phyloP scores from a whole-genome alignment of 2,797 vertebrate species.

The Anableps anableps region DNA sequence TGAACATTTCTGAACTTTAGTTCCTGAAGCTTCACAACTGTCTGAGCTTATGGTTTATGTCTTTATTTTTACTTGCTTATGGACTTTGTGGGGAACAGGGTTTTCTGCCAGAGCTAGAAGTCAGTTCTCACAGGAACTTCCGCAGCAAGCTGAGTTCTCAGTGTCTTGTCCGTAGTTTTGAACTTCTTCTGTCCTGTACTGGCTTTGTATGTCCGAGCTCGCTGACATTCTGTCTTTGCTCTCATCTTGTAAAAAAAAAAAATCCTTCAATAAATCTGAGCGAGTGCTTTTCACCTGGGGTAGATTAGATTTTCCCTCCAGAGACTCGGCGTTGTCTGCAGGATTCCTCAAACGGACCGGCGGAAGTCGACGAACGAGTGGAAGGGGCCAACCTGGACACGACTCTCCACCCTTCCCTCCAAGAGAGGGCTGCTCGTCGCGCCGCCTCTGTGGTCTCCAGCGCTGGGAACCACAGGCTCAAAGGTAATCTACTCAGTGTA shows the following conservation, averaged over 20 bases:
- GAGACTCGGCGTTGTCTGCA: neutral
- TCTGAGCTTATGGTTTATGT: no score
- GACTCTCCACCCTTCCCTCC: neutral
- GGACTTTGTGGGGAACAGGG: no score
- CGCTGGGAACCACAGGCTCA: neutral
- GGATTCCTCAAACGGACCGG: neutral
- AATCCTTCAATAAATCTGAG: neutral
- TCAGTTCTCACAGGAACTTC: no score
- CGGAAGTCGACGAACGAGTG: neutral
- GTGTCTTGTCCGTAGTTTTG: no score
- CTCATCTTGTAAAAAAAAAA: neutral
- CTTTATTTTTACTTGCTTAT: no score
- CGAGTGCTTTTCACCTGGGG: neutral
- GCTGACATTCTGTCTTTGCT: no score
- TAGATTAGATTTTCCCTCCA: neutral
- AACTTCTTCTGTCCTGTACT: no score
- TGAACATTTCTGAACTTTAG: no score
- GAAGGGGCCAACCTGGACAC: neutral
- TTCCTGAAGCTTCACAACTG: no score
- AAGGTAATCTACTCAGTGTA: neutral
- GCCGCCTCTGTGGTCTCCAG: neutral
- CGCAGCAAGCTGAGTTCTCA: no score
- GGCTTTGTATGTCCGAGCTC: no score
- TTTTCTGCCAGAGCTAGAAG: no score
- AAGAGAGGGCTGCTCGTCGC: neutral